phyloP scores from a whole-genome alignment of 2,113 vertebrate genomes.

The Gila orcuttii region DNA sequence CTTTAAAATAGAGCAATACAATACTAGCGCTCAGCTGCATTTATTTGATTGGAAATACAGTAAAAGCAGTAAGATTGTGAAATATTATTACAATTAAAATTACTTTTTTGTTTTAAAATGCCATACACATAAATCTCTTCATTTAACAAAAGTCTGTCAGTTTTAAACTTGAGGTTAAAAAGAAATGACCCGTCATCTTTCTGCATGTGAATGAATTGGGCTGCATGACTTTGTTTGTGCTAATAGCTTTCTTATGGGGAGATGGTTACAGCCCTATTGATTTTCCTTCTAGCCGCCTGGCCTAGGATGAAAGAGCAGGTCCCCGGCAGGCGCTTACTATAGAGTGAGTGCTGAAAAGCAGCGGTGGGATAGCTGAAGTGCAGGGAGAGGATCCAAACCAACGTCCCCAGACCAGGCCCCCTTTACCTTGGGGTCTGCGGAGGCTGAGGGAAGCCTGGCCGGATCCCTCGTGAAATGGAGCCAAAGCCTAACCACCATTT shows the following conservation, averaged over 20 bases:
- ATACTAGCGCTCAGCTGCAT: background rate
- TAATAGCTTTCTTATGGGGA: conserved; percentile 68
- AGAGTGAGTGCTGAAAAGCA: conserved; percentile 56
- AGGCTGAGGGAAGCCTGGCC: conserved; percentile 18
- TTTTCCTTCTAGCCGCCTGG: conserved; percentile 68
- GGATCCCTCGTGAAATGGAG: conserved; percentile 20
- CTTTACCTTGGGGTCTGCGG: conserved; percentile 20
- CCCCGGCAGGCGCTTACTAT: conserved; percentile 58
- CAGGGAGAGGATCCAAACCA: conserved; percentile 62
- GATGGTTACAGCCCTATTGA: conserved; percentile 65
- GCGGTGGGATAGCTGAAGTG: conserved; percentile 54
- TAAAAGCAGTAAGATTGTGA: background rate
- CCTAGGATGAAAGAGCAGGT: conserved; percentile 66
- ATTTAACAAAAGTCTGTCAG: background rate
- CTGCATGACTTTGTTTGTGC: conserved; percentile 57
- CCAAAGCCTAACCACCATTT: conserved; percentile 23
- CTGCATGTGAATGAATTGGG: conserved; percentile 40
- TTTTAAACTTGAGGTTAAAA: background rate
- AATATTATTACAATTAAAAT: too few species aligned
- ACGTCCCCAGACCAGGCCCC: conserved; percentile 29
- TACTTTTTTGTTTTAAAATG: too few species aligned
- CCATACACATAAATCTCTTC: background rate
- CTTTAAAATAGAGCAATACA: background rate
- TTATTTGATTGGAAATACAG: background rate
- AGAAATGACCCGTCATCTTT: background rate